These are phyloP conservation scores for Apistogramma diplotaenia DNA, from an alignment of 2,113 vertebrate genomes.

Conservation along the genomic window DNA sequence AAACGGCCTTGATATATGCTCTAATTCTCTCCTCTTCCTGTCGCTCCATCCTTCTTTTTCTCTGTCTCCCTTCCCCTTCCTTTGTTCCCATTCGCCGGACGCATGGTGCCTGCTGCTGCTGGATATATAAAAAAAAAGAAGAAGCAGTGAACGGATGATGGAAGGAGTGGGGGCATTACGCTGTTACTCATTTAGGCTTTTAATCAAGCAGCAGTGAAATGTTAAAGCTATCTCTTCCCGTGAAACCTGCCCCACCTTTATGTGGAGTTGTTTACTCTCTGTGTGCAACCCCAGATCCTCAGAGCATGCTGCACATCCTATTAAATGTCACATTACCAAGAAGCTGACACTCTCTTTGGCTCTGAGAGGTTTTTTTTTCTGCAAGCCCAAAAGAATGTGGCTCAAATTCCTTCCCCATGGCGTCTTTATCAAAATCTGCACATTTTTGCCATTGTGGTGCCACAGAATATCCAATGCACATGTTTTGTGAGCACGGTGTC, in stretches of 20 bases:
- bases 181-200: conserved; percentile 64
- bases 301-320: conserved; percentile 6
- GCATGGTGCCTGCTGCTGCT: conserved; percentile 48
- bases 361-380: conserved; percentile 11
- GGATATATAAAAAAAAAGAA: background rate
- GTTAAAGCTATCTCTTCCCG: conserved; percentile 43
- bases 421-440: background rate
- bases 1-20: conserved; percentile 71
- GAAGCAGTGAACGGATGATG: conserved; percentile 45
- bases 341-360: conserved; percentile 16
- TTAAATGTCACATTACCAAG: conserved; percentile 45
- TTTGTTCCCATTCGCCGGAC: conserved; percentile 66
- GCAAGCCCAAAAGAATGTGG: conserved; percentile 1
- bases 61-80: conserved; percentile 53
- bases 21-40: conserved; percentile 72
- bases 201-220: conserved; percentile 60
- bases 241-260: conserved; percentile 36
- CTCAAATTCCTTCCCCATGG: background rate
- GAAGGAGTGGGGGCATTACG: conserved; percentile 53
- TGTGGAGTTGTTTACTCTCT: conserved; percentile 30
- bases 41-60: conserved; percentile 70
- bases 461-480: background rate
- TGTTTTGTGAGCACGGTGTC: background rate
- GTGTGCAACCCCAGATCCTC: conserved; percentile 5
- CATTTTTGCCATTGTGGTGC: background rate